phyloP scores from a whole-genome alignment of 2,113 vertebrate species.

The Corythoichthys intestinalis region DNA sequence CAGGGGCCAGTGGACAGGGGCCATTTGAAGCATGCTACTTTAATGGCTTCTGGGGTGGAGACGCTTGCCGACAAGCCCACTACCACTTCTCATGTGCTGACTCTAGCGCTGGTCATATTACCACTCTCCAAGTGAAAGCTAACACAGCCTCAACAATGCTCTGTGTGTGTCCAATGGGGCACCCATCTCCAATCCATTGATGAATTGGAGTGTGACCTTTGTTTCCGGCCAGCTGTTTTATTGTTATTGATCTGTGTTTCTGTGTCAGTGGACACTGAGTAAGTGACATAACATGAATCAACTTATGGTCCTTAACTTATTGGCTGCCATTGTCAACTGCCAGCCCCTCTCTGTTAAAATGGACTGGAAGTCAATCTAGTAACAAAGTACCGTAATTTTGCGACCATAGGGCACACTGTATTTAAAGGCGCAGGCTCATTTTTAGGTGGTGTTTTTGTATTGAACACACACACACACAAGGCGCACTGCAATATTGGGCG shows the following conservation, averaged over 20 bases:
- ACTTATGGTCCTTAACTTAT: neutral
- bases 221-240: constrained; percentile 20
- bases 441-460: too few species aligned
- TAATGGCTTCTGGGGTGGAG: constrained; percentile 40
- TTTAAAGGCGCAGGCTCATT: too few species aligned
- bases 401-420: too few species aligned
- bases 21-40: constrained; percentile 54
- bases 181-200: constrained; percentile 21
- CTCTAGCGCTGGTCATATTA: constrained; percentile 43
- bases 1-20: constrained; percentile 59
- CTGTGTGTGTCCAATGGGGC: constrained; percentile 42
- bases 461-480: too few species aligned
- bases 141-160: constrained; percentile 40
- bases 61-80: constrained; percentile 20
- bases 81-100: constrained; percentile 22
- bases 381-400: too few species aligned
- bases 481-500: too few species aligned
- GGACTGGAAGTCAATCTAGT: too few species aligned
- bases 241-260: constrained; percentile 9
- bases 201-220: constrained; percentile 28
- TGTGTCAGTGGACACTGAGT: neutral
- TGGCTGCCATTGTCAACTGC: too few species aligned
- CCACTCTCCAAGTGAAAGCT: constrained; percentile 33
- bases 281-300: neutral
- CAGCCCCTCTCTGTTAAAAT: too few species aligned